These are phyloP conservation scores for Pseudorhombus dupliciocellatus DNA, from an alignment of 2,113 vertebrate species.

Conservation along the genomic window DNA sequence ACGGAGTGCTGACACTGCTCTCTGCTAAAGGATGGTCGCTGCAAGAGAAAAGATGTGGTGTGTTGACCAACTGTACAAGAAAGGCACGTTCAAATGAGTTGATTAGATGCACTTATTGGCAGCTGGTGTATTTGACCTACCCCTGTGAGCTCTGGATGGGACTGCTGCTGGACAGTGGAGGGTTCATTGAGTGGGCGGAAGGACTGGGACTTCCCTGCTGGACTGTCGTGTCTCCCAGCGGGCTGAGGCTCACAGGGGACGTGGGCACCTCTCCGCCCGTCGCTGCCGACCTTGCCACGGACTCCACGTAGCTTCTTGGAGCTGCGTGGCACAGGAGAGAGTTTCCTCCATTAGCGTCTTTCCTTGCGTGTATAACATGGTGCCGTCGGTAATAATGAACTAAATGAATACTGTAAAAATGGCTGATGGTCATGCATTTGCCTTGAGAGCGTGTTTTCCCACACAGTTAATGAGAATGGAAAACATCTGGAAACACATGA, in stretches of 20 bases:
- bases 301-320: slow-evolving; percentile 94
- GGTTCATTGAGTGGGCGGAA: slow-evolving; percentile 75
- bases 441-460: background rate
- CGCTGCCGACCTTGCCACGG: slow-evolving; percentile 88
- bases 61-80: background rate
- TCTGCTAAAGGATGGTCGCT: slow-evolving; percentile 82
- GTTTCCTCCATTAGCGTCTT: background rate
- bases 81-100: background rate
- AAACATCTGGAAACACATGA: slow-evolving; percentile 4
- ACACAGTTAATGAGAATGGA: slow-evolving; percentile 5
- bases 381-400: background rate
- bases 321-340: slow-evolving; percentile 75
- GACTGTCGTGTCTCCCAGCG: slow-evolving; percentile 68
- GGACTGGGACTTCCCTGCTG: slow-evolving; percentile 70
- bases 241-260: slow-evolving; percentile 61
- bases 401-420: background rate
- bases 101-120: background rate
- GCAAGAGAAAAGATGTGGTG: slow-evolving; percentile 21
- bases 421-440: background rate
- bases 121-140: slow-evolving; percentile 76
- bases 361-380: background rate
- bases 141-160: slow-evolving; percentile 88
- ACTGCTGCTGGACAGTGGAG: slow-evolving; percentile 92
- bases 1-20: slow-evolving; percentile 82
- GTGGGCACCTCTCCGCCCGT: slow-evolving; percentile 72